Conservation (phyloP, 1,140 invertebrate genomes). For the Euwallacea fornicatus region DNA sequence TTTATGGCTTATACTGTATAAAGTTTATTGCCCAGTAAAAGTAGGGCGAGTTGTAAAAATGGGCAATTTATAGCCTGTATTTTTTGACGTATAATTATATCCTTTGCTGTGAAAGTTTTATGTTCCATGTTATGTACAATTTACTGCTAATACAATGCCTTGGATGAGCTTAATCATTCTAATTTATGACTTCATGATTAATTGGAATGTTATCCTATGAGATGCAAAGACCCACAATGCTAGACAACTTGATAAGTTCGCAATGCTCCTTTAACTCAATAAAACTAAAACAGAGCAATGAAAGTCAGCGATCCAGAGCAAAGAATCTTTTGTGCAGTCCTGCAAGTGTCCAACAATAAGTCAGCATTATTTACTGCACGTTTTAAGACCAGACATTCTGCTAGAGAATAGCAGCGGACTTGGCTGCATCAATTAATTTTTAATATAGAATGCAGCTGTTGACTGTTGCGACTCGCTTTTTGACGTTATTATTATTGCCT, state of each 20-base stretch:
- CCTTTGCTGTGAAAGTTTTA: no score
- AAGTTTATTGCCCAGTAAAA: neutral
- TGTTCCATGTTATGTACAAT: no score
- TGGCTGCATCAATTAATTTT: slow-evolving; percentile 6
- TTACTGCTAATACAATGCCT: no score
- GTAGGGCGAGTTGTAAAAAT: neutral
- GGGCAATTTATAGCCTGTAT: neutral
- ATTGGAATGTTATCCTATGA: no score
- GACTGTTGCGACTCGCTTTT: neutral
- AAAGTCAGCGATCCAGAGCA: neutral
- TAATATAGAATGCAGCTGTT: slow-evolving; percentile 4
- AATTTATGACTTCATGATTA: no score
- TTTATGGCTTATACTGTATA: neutral
- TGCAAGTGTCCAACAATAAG: neutral
- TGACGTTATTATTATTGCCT: slow-evolving; percentile 1
- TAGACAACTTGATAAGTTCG: no score
- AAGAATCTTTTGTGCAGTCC: neutral
- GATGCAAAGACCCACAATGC: no score
- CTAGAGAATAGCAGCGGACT: neutral
- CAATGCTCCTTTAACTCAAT: neutral
- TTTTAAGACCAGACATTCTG: neutral
- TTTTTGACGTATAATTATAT: no score
- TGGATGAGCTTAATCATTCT: no score
- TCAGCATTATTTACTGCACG: slow-evolving; percentile 5
- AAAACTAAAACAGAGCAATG: neutral